These are phyloP conservation scores for Lineus longissimus DNA, from an alignment of 1,140 invertebrate species.

Conservation along the genomic window DNA sequence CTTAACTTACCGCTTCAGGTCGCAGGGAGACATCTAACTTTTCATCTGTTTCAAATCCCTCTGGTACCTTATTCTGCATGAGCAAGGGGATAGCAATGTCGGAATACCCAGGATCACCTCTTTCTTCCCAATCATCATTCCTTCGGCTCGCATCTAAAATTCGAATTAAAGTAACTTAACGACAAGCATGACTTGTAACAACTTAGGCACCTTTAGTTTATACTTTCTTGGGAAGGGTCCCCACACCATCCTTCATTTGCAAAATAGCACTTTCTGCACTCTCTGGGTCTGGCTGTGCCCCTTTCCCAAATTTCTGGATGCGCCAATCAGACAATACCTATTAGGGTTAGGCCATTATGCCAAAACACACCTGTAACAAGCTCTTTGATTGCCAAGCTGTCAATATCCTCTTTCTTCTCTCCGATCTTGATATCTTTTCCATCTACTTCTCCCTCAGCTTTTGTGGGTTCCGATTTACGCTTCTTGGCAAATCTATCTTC, in stretches of 20 bases:
- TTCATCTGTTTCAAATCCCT: constrained; percentile 57
- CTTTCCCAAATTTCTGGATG: neutral
- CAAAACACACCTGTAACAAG: constrained; percentile 35
- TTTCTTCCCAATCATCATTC: constrained; percentile 39
- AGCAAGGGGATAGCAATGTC: constrained; percentile 50
- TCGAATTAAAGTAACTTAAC: neutral
- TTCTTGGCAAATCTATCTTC: constrained; percentile 4
- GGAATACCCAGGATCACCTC: constrained; percentile 38
- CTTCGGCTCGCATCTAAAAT: constrained; percentile 36
- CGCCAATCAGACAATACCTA: neutral
- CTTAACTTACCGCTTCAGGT: constrained; percentile 50
- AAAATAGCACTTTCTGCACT: neutral
- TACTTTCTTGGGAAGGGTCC: neutral
- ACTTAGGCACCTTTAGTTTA: neutral
- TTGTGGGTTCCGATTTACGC: constrained; percentile 20
- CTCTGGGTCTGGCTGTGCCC: neutral
- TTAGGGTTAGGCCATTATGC: neutral
- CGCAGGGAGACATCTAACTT: constrained; percentile 55
- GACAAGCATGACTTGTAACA: neutral
- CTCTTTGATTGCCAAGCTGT: constrained; percentile 48
- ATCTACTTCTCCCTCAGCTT: constrained; percentile 26
- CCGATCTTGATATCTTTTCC: constrained; percentile 21
- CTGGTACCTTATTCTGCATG: constrained; percentile 55
- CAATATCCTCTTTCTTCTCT: constrained; percentile 22
- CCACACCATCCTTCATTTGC: neutral